phyloP scores from a whole-genome alignment of 2,797 vertebrate genomes.

The Linurgus olivaceus region DNA sequence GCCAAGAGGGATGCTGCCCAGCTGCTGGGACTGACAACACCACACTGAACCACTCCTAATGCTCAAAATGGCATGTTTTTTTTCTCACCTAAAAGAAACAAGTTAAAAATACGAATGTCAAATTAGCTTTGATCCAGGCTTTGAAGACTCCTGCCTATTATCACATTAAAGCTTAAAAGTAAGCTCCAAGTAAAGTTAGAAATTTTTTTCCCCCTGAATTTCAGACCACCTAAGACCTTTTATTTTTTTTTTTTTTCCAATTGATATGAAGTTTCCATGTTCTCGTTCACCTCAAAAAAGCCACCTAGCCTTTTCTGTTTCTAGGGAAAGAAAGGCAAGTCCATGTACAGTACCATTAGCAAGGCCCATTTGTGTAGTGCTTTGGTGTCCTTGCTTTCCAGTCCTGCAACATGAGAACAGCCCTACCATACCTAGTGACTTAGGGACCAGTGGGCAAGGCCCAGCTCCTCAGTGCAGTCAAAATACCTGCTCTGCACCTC shows the following conservation, averaged over 20 bases:
- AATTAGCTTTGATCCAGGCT: not conserved
- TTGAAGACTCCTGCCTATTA: not conserved
- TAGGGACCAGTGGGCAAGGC: not conserved
- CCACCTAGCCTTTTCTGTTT: not conserved
- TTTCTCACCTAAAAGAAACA: not conserved
- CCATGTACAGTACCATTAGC: not conserved
- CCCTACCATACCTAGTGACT: not conserved
- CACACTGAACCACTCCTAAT: not conserved
- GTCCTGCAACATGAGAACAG: not conserved
- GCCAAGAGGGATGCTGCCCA: not conserved
- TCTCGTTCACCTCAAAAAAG: not conserved
- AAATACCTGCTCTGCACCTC: not conserved
- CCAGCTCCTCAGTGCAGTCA: not conserved
- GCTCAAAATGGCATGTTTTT: not conserved
- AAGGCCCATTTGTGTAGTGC: not conserved
- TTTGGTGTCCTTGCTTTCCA: not conserved
- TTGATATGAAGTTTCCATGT: not conserved
- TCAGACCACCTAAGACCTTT: not conserved
- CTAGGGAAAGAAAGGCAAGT: not conserved
- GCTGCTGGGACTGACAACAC: not conserved
- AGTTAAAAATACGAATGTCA: not conserved
- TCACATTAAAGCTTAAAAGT: not conserved
- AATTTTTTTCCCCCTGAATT: not conserved
- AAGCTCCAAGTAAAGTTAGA: not conserved
- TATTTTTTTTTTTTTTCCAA: not conserved